Base-by-base conservation (phyloP, 1,140 invertebrate species). In the Calliphora vicina region DNA sequence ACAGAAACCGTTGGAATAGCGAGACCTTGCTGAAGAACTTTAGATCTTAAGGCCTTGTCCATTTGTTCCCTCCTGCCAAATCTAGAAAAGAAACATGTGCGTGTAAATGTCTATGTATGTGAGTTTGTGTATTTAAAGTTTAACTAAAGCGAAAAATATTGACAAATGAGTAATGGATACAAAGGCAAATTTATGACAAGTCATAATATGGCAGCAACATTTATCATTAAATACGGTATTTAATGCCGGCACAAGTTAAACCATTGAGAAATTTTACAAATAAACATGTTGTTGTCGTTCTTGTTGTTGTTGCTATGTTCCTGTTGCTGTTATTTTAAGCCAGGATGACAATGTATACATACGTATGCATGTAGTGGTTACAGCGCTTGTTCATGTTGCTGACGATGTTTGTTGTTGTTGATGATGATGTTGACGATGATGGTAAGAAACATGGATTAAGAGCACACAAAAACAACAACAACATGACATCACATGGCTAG, bases 151-250 rank as follows among this genome's bases (percentile, higher is more conserved):
- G 61, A 78, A 42, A 78, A 78, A 78, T 74, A 43, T 80, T 83
- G 83, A 83, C 80, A 83, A 83, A 83, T 83, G 83, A 83, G 42
- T 83, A 83, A 83, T 83, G 83, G 80, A 74, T 81, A 83, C 80
- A 73, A 83, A 74, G 71, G 80, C 78, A 81, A 81, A 83, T 83
- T 83, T 83, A 83, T 83, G 83, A 80, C 83, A 83, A 83, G 78
- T 83, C 83, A 83, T 81, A 83, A 81, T 81, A 80, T 83, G 83
- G 35, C 83, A 74, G 78, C 80, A 81, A 83, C 80, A 83, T 83
- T 83, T 83, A 83, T 83, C 83, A 83, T 83, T 83, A 43, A 78
- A 78, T 80, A 83, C 67, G 57, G 57, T 61, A 67, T 67, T 43
- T 45, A 27, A 73, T 73, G 82, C 74, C 23, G 78, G 82, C 29